A percentile compares a stretch with the other conserved stretches of the same genome.
Evolutionary conservation across 2,113 vertebrate genomes (phyloP).

Genomic region (Sminthopsis crassicaudata): DNA sequence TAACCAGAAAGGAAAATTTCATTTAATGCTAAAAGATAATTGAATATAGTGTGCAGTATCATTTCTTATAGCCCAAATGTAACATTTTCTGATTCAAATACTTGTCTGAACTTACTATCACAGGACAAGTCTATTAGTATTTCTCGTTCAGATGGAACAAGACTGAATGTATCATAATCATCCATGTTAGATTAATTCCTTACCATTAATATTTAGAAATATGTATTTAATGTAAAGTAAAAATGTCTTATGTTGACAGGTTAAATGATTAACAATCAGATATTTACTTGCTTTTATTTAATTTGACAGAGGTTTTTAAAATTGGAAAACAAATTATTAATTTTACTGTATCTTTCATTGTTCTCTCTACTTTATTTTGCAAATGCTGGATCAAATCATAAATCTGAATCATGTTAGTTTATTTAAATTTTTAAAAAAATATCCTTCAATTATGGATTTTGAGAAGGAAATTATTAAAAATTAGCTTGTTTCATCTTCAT

Average conservation of each 20-base stretch:
- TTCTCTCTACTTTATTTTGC: background rate
- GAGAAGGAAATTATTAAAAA: background rate
- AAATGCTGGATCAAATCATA: background rate
- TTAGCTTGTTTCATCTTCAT: background rate
- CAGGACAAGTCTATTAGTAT: background rate
- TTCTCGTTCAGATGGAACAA: background rate
- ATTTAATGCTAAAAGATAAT: background rate
- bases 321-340: background rate
- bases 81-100: background rate
- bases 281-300: background rate
- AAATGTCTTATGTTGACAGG: background rate
- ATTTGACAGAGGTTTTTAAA: background rate
- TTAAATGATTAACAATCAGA: background rate
- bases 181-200: background rate
- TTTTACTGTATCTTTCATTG: background rate
- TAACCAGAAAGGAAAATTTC: background rate
- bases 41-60: background rate
- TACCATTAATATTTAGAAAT: background rate
- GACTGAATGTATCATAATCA: background rate
- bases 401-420: background rate
- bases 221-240: background rate
- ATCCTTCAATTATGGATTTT: background rate
- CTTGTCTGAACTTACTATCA: background rate
- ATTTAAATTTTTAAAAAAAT: background rate
- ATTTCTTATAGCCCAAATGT: background rate